These are phyloP conservation scores for Liodrosophila aerea DNA, from an alignment of 2,888 invertebrate genomes.

Conservation along the genomic window DNA sequence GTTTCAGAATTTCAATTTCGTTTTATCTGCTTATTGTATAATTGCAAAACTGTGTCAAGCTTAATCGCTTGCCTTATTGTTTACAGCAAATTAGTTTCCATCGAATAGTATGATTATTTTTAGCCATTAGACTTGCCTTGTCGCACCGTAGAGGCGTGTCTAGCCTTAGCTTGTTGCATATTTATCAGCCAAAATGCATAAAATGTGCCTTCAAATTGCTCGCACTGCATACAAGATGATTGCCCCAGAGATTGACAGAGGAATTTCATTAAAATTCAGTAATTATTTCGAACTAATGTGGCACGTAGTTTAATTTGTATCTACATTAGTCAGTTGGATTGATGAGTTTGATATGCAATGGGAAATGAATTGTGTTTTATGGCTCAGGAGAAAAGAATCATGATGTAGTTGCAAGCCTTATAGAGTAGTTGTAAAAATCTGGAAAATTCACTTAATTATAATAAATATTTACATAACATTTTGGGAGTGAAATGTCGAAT, in stretches of 20 bases:
- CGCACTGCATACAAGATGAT: background rate
- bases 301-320: too few relatives aligned
- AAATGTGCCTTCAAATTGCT: conserved; percentile 15
- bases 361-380: too few relatives aligned
- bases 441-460: too few relatives aligned
- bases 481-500: too few relatives aligned
- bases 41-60: conserved; percentile 62
- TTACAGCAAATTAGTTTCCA: conserved; percentile 18
- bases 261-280: background rate
- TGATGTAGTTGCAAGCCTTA: too few relatives aligned
- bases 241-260: background rate
- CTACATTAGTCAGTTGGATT: too few relatives aligned
- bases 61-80: conserved; percentile 22
- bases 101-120: conserved; percentile 1
- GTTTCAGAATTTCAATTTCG: conserved; percentile 63
- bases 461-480: too few relatives aligned
- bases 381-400: too few relatives aligned
- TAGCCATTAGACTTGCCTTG: background rate
- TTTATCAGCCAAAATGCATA: conserved; percentile 40
- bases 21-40: conserved; percentile 61
- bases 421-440: too few relatives aligned
- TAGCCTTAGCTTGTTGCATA: conserved; percentile 31
- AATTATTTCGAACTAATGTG: too few relatives aligned
- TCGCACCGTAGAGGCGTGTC: conserved; percentile 30
- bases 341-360: too few relatives aligned